Base-by-base conservation (phyloP, 2,888 invertebrate genomes). In the Aphidoletes aphidimyza region DNA sequence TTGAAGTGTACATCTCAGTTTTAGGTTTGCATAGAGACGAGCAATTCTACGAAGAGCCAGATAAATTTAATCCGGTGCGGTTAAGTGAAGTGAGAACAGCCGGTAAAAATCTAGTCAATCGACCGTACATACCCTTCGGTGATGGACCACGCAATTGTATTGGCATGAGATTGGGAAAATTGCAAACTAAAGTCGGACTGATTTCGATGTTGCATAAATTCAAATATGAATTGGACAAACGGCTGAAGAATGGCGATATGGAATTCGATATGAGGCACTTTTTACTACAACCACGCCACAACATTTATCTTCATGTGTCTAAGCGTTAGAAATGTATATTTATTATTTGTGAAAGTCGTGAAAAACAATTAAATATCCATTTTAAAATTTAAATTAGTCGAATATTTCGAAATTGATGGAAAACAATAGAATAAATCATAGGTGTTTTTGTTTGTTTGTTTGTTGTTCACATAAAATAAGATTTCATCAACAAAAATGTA, bases 31-130 rank as follows among this genome's bases (percentile, higher is more conserved):
- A 91, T 84, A 87, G 89, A 0, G 91, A 91, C 87, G 88, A 88
- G 22, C 87, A 88, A 36, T 88, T 89, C 85, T 91, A 90, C 85
- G 88, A 88, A 0, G 88, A 91, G 69, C 91, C 91, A 14, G 85
- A 89, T 54, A 88, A 88, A 84, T 91, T 91, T 86, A 89, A 90
- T 78, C 91, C 91, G 0, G 88, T 90, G 42, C 87, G 91, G n/a
- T 91, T 91, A 86, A 39, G 30, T 49, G 49, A 78, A 1, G 87
- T 86, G 3, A 86, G 86, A 2, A 88, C 88, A 2, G 69, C 54
- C 11, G 49, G 37, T 5, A 85, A 85, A 42, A 83, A 83, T 22
- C 84, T 86, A 22, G 84, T 86, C n/a, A 86, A 86, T 2, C 87
- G 86, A 83, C 81, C 81, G 14, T 78, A 78, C 36, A 36, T 78